phyloP scores from a whole-genome alignment of 2,113 vertebrate species.

The Phalacrocorax pelagicus region DNA sequence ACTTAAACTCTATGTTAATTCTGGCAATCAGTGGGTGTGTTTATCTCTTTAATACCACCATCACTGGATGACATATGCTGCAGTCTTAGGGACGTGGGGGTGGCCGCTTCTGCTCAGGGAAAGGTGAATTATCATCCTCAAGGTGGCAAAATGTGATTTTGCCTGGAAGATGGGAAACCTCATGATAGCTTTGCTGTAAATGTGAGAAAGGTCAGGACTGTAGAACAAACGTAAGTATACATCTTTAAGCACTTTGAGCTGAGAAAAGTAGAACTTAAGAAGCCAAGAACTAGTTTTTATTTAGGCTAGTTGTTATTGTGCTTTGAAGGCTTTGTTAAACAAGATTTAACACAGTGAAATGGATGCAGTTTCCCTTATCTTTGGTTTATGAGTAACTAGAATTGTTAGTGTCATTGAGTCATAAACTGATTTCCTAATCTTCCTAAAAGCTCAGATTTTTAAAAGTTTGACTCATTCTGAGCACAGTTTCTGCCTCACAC shows the following conservation, averaged over 20 bases:
- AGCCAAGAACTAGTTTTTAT: neutral
- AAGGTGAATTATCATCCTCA: neutral
- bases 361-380: neutral
- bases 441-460: neutral
- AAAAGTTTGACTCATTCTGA: neutral
- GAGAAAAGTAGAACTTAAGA: neutral
- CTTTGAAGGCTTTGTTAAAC: neutral
- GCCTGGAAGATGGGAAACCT: neutral
- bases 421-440: neutral
- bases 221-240: neutral
- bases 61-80: neutral
- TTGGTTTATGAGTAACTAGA: neutral
- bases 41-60: neutral
- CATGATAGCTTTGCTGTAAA: neutral
- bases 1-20: neutral
- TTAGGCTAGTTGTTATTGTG: neutral
- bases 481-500: neutral
- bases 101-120: neutral
- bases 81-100: neutral
- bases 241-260: neutral
- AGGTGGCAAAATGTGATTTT: neutral
- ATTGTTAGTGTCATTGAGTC: neutral
- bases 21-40: neutral
- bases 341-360: neutral
- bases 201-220: fast-evolving